phyloP scores from a whole-genome alignment of 2,113 vertebrate genomes.

The Illadopsis cleaveri region DNA sequence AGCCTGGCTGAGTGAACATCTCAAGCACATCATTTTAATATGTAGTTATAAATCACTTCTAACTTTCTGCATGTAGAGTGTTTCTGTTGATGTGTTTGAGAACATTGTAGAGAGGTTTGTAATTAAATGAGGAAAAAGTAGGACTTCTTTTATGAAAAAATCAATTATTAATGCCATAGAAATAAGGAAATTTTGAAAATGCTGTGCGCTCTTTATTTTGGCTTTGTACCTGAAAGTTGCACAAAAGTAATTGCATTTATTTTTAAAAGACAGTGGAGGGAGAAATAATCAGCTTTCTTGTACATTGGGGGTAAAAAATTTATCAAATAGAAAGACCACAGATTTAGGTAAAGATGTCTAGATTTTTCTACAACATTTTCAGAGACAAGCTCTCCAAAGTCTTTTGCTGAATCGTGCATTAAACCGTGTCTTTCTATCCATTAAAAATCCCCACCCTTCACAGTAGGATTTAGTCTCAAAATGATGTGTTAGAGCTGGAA shows the following conservation, averaged over 20 bases:
- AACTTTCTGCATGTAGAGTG: not conserved
- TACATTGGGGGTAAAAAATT: not conserved
- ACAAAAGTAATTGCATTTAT: not conserved
- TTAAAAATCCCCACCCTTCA: not conserved
- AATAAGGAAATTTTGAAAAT: not conserved
- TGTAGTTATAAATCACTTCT: not conserved
- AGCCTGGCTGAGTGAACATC: not conserved
- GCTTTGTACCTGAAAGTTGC: not conserved
- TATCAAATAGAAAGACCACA: not conserved
- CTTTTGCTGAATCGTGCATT: not conserved
- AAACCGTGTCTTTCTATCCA: not conserved
- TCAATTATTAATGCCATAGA: not conserved
- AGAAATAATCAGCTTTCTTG: not conserved
- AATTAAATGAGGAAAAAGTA: not conserved
- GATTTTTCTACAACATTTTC: not conserved
- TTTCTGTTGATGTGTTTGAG: not conserved
- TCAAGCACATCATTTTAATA: not conserved
- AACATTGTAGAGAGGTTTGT: not conserved
- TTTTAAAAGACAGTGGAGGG: not conserved
- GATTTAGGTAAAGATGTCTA: not conserved
- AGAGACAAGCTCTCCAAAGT: not conserved
- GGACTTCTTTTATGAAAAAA: not conserved
- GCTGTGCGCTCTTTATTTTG: not conserved
- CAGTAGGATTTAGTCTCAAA: not conserved
- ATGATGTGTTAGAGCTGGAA: not conserved